phyloP scores from a whole-genome alignment of 2,113 vertebrate genomes.

The Hippocampus barbouri region DNA sequence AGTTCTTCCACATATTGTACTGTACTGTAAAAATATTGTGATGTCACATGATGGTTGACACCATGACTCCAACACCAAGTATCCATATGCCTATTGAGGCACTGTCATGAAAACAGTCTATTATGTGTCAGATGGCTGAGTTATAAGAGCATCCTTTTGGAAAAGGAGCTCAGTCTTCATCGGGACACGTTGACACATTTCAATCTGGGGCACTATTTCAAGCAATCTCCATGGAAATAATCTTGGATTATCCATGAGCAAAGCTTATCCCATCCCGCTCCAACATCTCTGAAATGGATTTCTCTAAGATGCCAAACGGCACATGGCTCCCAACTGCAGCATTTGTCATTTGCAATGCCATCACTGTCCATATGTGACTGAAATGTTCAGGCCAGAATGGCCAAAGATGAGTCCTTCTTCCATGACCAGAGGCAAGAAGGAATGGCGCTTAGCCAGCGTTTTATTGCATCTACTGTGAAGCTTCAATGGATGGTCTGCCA shows the following conservation, averaged over 20 bases:
- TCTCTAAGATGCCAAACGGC: constrained; percentile 51
- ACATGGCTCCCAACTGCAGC: constrained; percentile 20
- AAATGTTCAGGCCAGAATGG: constrained; percentile 37
- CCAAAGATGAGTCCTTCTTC: constrained; percentile 40
- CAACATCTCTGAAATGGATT: constrained; percentile 61
- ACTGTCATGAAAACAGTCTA: not conserved
- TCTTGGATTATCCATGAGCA: constrained; percentile 63
- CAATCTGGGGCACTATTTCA: constrained; percentile 50
- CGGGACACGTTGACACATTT: constrained; percentile 52
- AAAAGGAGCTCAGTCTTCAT: constrained; percentile 17
- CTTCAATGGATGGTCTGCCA: constrained; percentile 44
- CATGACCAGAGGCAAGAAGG: constrained; percentile 47
- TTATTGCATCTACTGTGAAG: constrained; percentile 46
- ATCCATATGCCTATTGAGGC: not conserved
- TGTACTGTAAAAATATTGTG: not conserved
- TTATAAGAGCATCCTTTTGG: constrained; percentile 1
- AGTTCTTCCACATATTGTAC: not conserved
- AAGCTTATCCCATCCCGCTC: constrained; percentile 36
- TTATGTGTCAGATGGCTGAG: not conserved
- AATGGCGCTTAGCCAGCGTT: constrained; percentile 32
- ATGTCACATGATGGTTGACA: not conserved
- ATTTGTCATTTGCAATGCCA: constrained; percentile 41
- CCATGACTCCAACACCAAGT: not conserved
- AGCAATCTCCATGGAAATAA: constrained; percentile 66
- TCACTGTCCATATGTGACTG: constrained; percentile 43